A percentile compares a stretch with the other conserved stretches of the same genome.
These are phyloP conservation scores for Tipula lateralis DNA, from an alignment of 2,888 invertebrate genomes.

Conservation along the genomic window DNA sequence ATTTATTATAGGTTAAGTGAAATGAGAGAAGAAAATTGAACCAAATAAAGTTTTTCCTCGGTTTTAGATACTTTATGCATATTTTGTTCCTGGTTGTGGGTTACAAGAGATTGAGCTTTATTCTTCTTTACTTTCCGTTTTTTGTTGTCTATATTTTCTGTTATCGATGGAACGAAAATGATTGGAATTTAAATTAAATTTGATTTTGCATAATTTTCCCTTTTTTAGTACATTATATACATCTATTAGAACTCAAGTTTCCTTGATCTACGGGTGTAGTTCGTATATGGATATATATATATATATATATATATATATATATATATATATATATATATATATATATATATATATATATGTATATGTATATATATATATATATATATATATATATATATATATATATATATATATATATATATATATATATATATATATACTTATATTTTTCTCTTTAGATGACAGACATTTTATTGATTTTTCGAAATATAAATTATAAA, in stretches of 20 bases:
- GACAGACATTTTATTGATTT: not conserved
- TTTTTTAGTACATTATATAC: conserved; percentile 19
- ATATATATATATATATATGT: no score
- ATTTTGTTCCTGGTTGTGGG: not conserved
- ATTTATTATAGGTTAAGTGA: conserved; percentile 19
- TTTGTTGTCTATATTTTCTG: not conserved
- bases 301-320: no score
- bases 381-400: no score
- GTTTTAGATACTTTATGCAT: not conserved
- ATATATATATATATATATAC: not conserved
- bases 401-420: no score
- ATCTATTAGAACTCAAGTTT: not conserved
- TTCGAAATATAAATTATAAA: not conserved
- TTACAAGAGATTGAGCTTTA: not conserved
- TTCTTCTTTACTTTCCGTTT: not conserved
- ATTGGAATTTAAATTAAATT: conserved; percentile 24
- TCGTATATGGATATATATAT: not conserved
- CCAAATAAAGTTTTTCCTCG: not conserved
- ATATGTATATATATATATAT: not conserved
- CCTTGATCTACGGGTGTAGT: not conserved
- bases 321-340: no score
- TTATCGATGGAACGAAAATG: not conserved
- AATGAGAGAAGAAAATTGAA: not conserved
- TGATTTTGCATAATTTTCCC: not conserved
- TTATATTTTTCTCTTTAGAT: not conserved